Base-by-base conservation (phyloP, 2,888 invertebrate species). In the Phlogophora meticulosa region DNA sequence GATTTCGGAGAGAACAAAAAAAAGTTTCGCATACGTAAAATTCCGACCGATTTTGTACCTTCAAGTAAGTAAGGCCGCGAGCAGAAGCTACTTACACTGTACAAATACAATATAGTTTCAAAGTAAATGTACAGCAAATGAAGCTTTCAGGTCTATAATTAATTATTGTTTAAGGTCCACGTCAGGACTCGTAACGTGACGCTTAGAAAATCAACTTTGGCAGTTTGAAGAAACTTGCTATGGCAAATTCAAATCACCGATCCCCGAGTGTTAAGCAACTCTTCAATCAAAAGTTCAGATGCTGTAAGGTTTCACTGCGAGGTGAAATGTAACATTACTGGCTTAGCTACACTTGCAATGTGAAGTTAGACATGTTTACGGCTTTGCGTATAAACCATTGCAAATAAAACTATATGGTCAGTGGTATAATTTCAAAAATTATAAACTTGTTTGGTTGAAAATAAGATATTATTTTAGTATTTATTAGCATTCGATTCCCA, bases 251-350 rank as follows among this genome's bases (percentile, higher is more conserved):
- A 64, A 61, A 71, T 79, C 62, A 36, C 55, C 53, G 57, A 62
- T 61, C 51, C 48, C 34, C 20, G 45, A 75, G 43, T 66, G 51
- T 28, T 80, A 20, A 52, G 55, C 42, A 24, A 28, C 28, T 28
- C 11, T 57, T 78, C 52, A 66, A 78, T 66, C 65, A 72, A 60
- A 67, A 73, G 52, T 81, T 65, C 15, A 9, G 11, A 20, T 46
- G 17, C 3, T 40, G 13, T 49, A n/a, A 36, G 43, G 61, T 28
- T 56, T 34, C 17, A 17, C 24, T 34, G 24, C 7, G 13, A 46
- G 3, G 17, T 46, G 2, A 9, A 24, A 34, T 53, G 4, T 20
- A 55, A 36, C 7, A 38, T 38, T 56, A 42, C 34, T 60, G 10
- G 17, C 22, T 45, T 36, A 38, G 48, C 32, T 52, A 2, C 4